phyloP scores from a whole-genome alignment of 2,888 invertebrate species.

The Acleris emargana region DNA sequence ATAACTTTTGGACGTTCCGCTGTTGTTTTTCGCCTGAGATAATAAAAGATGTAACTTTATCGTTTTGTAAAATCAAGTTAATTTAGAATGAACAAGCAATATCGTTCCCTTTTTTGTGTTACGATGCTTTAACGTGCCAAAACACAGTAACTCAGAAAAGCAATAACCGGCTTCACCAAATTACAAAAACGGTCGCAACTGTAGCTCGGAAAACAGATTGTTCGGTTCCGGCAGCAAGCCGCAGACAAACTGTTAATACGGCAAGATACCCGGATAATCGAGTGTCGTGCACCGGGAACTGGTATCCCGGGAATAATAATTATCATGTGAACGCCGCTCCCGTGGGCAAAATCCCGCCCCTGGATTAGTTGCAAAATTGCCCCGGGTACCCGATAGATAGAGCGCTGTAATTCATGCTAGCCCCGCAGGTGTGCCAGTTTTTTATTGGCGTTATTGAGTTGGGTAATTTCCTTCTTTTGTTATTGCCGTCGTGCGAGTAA shows the following conservation, averaged over 20 bases:
- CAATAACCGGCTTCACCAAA: conserved; percentile 16
- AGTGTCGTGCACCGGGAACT: conserved; percentile 37
- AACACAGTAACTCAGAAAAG: conserved; percentile 13
- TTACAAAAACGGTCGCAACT: conserved; percentile 19
- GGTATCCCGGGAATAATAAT: conserved; percentile 51
- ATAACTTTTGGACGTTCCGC: too few relatives aligned
- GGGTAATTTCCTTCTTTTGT: conserved; percentile 22
- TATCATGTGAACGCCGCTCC: conserved; percentile 55
- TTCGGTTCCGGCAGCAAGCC: conserved; percentile 13
- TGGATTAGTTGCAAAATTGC: conserved; percentile 49
- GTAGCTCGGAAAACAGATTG: conserved; percentile 15
- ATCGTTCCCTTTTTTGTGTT: too few relatives aligned
- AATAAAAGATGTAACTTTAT: too few relatives aligned
- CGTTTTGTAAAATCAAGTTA: too few relatives aligned
- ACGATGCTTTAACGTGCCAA: not conserved
- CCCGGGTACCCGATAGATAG: conserved; percentile 27
- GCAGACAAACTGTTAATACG: conserved; percentile 39
- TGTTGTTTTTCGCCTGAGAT: too few relatives aligned
- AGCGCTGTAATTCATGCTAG: conserved; percentile 30
- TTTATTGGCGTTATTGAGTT: conserved; percentile 30
- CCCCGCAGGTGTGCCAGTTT: conserved; percentile 31
- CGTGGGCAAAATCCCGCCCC: conserved; percentile 47
- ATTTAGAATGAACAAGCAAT: too few relatives aligned
- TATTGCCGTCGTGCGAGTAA: conserved; percentile 3
- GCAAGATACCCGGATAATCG: conserved; percentile 41